Conservation (phyloP, 2,797 vertebrate species). For the Chaunax sp. region DNA sequence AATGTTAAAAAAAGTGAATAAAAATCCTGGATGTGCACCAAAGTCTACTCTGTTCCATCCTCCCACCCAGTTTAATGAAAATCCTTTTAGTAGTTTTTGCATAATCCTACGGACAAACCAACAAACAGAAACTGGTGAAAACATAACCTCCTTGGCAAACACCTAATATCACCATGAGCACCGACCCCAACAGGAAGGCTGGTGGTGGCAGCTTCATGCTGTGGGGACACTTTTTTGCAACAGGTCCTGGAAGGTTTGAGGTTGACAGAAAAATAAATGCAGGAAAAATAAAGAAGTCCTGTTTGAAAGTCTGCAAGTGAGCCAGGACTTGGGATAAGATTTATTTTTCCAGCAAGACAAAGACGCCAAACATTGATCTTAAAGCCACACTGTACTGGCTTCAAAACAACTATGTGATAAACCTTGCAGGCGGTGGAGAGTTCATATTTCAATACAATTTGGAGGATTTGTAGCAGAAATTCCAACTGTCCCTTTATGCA, state of each 20-base stretch:
- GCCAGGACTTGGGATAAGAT: conserved; percentile 3
- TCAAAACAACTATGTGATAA: conserved; percentile 5
- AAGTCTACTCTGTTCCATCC: too few relatives aligned
- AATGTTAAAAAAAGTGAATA: too few relatives aligned
- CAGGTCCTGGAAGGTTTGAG: background rate
- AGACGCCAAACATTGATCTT: conserved; percentile 35
- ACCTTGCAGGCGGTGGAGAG: background rate
- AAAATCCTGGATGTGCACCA: too few relatives aligned
- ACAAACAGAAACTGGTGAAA: too few relatives aligned
- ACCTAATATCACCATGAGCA: too few relatives aligned
- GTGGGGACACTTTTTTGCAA: background rate
- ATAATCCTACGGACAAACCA: too few relatives aligned
- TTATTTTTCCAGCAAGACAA: conserved; percentile 37
- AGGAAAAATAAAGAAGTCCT: background rate
- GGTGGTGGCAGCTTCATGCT: background rate
- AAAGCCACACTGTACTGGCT: conserved; percentile 8
- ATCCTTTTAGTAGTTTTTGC: too few relatives aligned
- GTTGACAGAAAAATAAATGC: background rate
- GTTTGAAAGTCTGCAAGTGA: background rate
- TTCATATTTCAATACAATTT: background rate
- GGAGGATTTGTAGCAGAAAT: background rate
- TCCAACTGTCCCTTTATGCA: background rate
- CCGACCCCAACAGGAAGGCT: background rate
- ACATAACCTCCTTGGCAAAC: too few relatives aligned
- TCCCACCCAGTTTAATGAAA: too few relatives aligned